Conservation (phyloP, 64 coral and sea anemone species). For the Acropora yongei region DNA sequence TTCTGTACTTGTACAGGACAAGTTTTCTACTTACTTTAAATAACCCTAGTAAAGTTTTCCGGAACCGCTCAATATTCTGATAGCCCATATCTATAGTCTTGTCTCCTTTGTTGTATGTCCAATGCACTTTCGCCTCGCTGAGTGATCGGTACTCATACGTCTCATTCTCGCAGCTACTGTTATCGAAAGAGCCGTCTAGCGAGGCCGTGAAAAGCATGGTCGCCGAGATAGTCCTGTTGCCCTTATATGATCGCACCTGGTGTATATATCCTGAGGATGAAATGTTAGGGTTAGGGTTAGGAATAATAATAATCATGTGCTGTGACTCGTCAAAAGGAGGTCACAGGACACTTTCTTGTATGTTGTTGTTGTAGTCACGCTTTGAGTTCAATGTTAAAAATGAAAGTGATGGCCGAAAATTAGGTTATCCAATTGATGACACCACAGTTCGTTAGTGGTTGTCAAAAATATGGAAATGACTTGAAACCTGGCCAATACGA, state of each 20-base stretch:
- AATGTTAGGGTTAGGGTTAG: not conserved
- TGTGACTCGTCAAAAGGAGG: too few species aligned
- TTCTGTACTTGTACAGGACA: not conserved
- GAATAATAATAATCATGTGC: too few species aligned
- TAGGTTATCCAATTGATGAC: too few species aligned
- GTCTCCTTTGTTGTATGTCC: slow-evolving; percentile 98
- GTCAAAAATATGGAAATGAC: too few species aligned
- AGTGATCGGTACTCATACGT: slow-evolving; percentile 88
- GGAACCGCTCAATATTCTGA: slow-evolving; percentile 77
- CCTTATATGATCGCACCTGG: slow-evolving; percentile 82
- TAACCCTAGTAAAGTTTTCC: slow-evolving; percentile 22
- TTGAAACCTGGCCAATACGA: too few species aligned
- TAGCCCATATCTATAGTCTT: slow-evolving; percentile 91
- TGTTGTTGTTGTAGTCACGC: too few species aligned
- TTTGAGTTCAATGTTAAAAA: too few species aligned
- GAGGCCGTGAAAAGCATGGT: slow-evolving; percentile 95
- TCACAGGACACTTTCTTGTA: too few species aligned
- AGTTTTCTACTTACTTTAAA: slow-evolving; percentile 25
- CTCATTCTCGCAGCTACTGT: slow-evolving; percentile 77
- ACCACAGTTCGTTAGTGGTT: too few species aligned
- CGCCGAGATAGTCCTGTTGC: slow-evolving; percentile 82
- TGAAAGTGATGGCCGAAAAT: too few species aligned
- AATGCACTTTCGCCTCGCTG: slow-evolving; percentile 87
- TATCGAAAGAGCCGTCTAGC: slow-evolving; percentile 73
- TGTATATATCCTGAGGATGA: slow-evolving; percentile 82